Percentiles rank a stretch among this genome's conserved stretches.
Conservation (phyloP, 1,140 invertebrate species). For the Nasonia longicornis region DNA sequence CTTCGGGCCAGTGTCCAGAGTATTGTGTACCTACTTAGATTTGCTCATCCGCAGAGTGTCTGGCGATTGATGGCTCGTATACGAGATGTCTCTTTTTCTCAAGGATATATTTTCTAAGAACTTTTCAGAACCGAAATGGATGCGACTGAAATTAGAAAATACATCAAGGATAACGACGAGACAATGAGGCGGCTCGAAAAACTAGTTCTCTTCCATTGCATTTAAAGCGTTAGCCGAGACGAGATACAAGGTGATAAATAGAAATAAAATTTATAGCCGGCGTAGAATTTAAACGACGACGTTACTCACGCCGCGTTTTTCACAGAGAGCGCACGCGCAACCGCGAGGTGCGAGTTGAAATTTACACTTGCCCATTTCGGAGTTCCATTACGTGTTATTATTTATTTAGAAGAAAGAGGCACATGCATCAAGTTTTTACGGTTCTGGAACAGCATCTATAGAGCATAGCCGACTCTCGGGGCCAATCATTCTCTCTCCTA, state of each 20-base stretch:
- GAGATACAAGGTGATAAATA: constrained; percentile 32
- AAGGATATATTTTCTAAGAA: not conserved
- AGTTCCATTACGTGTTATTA: constrained; percentile 17
- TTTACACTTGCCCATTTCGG: not conserved
- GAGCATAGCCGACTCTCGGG: not conserved
- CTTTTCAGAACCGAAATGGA: too few relatives aligned
- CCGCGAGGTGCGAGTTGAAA: not conserved
- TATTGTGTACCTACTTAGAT: not conserved
- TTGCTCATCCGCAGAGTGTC: not conserved
- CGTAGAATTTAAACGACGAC: constrained; percentile 3
- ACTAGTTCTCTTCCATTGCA: not conserved
- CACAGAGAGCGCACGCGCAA: not conserved
- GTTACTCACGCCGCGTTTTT: constrained; percentile 11
- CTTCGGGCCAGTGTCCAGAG: not conserved
- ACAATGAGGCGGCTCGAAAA: not conserved
- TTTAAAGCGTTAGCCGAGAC: not conserved
- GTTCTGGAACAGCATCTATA: not conserved
- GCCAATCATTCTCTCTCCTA: constrained; percentile 10
- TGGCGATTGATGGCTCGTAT: not conserved
- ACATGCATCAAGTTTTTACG: not conserved
- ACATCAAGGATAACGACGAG: too few relatives aligned
- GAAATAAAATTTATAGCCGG: constrained; percentile 37
- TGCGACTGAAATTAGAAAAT: too few relatives aligned
- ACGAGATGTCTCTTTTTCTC: not conserved
- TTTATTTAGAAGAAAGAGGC: not conserved